Base-by-base conservation (phyloP, 2,888 invertebrate species). In the Melieria omissa region DNA sequence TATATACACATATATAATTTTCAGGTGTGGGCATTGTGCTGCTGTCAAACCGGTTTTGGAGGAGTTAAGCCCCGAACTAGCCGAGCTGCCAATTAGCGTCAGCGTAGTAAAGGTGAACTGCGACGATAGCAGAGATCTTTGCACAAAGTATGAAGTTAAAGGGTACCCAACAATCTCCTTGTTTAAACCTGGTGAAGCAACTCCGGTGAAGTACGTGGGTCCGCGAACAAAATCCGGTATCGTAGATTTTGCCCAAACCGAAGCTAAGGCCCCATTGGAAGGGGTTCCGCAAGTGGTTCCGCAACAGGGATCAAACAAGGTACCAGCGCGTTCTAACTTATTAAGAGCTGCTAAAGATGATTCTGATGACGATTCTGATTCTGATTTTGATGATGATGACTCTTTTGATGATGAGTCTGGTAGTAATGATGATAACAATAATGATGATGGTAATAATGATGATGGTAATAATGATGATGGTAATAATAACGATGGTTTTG, bases 21-120 rank as follows among this genome's bases (percentile, higher is more conserved):
- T 9, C 73, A 95, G 96, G 96, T 96, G 95, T 83, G 93, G 93
- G 0, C 94, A 95, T 84, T 96, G 96, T 84, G 93, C 93, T 85
- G 91, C 90, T 82, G 86, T 97, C 78, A 94, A 95, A 4, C 95
- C 95, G 6, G 89, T 91, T 0, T 97, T 96, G 96, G 92, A 95
- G 57, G 29, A 29, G 29, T 29, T 29, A 29, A 29, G 29, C 29
- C 29, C 29, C 29, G 29, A 3, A 3, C 29, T 29, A 3, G 29
- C 1, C 29, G 29, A 2, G 29, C 29, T 29, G 29, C 29, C 29
- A 29, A 29, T 29, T 63, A 82, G 83, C 78, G 91, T 96, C 52
- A 90, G 90, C 71, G 92, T 97, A 75, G 92, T 93, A 12, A 95
- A 95, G 87, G 90, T 97, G 45, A 96, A 97, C 85, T 97, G 97